Base-by-base conservation (phyloP, 2,888 invertebrate genomes). In the Anthophora plumipes region DNA sequence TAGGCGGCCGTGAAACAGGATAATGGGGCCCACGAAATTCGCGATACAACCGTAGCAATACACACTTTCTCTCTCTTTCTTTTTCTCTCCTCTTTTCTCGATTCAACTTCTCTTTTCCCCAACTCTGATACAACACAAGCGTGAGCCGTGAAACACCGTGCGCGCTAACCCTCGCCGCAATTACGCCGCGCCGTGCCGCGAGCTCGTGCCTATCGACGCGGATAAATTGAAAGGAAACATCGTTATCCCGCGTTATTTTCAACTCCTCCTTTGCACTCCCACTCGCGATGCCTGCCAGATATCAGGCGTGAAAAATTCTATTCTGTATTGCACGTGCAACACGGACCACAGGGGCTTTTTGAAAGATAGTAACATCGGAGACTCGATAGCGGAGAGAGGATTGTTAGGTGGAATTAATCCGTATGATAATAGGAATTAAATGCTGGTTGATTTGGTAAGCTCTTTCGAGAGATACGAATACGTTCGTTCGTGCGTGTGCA, bases 141-240 rank as follows among this genome's bases (percentile, higher is more conserved):
- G n/a, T n/a, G n/a, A n/a, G n/a, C n/a, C n/a, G n/a, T n/a, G n/a
- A n/a, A n/a, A n/a, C n/a, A n/a, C n/a, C n/a, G n/a, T n/a, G n/a
- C n/a, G n/a, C n/a, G n/a, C n/a, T 17, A 11, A 12, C 46, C 50
- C 48, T 55, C 39, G 64, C 76, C 39, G 64, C 76, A 64, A 77
- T 73, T 77, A 77, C 76, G 57, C 39, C 4, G 4, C 41, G 25
- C 39, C 4, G 4, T 31, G 25, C 39, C 55, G 71, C 69, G 72
- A 55, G 76, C 54, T 52, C 50, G 68, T 77, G 55, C 76, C 77
- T 64, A 77, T 85, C 80, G 80, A 80, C 75, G 80, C 77, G 80
- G 79, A 72, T 79, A 84, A 81, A 86, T 86, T 80, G 82, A 86
- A 86, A 82, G 86, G 80, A 86, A 86, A 82, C 78, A 86, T 86